Base-by-base conservation (phyloP, 2,797 vertebrate species). In the Peromyscus aztecus region DNA sequence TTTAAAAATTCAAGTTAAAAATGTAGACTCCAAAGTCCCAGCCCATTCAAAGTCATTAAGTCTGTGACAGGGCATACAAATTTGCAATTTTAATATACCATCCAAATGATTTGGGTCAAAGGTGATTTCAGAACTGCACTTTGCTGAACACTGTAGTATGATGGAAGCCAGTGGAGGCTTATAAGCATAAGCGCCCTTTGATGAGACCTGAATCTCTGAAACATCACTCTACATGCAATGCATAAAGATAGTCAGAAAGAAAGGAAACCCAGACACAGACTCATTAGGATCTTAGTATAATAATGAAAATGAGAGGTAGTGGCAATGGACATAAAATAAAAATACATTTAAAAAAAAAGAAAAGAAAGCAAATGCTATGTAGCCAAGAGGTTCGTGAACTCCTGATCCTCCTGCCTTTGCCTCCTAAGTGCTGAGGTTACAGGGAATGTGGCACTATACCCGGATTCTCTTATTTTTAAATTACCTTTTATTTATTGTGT, bases 1-100 rank as follows among this genome's bases (percentile, higher is more conserved):
- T 95, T 83, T 88, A 77, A 88, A 93, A 83, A 78, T 49, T 71
- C 2, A 34, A 59, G 40, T 85, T 61, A 81, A 86, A 95, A 86
- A 90, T 90, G 31, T 24, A 75, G 80, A 52, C 29, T 55, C 82
- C n/a, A 23, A 46, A 37, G 11, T 69, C 52, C 43, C 4, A 69
- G 24, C 40, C 4, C 61, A 94, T 61, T 63, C 19, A 10, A 43
- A 76, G 14, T 71, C 34, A 55, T 55, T 86, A 55, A 71, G 71
- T 46, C 71, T 61, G 0, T 3, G 4, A 46, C 0, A 16, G 55
- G 11, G 31, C 29, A 75, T 11, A 82, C 14, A 13, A n/a, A 87
- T 84, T 63, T 73, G 46, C n/a, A 84, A 91, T 88, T 97, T 65
- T 84, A 94, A 67, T 61, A 59, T 61, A 29, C 19, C 46, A 84